phyloP scores from a whole-genome alignment of 2,797 vertebrate species.

The Oryzias dopingdopingensis region DNA sequence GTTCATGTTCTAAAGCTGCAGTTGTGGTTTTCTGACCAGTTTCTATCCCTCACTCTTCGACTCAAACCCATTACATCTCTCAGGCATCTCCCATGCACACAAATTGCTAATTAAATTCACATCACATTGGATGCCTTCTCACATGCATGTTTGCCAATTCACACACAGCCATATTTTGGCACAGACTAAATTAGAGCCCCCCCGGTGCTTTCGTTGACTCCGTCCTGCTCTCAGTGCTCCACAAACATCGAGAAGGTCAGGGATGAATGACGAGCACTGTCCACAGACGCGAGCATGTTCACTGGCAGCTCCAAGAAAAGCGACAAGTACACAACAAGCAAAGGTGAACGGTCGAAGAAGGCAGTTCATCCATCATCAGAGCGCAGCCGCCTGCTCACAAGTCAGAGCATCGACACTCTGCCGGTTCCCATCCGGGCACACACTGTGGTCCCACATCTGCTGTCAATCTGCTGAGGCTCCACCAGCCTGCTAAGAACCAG shows the following conservation, averaged over 20 bases:
- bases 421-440: constrained; percentile 8
- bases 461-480: constrained; percentile 17
- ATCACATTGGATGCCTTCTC: constrained; percentile 35
- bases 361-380: constrained; percentile 39
- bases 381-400: constrained; percentile 4
- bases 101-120: constrained; percentile 53
- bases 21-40: background rate
- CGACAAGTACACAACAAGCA: constrained; percentile 23
- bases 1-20: too few species aligned
- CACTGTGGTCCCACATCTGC: constrained; percentile 1
- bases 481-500: constrained; percentile 14
- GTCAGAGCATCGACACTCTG: constrained; percentile 18
- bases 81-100: constrained; percentile 23
- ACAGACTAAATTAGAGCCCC: constrained; percentile 21
- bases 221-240: constrained; percentile 7
- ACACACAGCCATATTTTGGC: constrained; percentile 9
- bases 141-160: constrained; percentile 1
- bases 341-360: constrained; percentile 9
- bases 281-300: constrained; percentile 21
- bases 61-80: background rate
- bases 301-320: constrained; percentile 11
- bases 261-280: constrained; percentile 50
- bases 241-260: constrained; percentile 49
- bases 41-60: constrained; percentile 20
- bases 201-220: constrained; percentile 39